phyloP scores from a whole-genome alignment of 1,140 invertebrate genomes.

The Meteorus sp. region DNA sequence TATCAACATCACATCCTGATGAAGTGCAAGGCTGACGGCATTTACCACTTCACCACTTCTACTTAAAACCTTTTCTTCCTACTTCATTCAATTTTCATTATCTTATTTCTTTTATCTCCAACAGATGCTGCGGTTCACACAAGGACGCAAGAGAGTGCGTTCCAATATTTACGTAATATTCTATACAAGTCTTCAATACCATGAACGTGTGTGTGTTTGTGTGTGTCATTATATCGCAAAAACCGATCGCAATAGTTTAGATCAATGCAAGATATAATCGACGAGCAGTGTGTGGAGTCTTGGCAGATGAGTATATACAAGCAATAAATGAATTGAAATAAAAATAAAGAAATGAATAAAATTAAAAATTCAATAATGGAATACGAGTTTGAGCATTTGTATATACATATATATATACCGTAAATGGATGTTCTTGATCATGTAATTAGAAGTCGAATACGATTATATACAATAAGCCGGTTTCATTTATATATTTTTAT shows the following conservation, averaged over 20 bases:
- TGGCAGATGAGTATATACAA: neutral
- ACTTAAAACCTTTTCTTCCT: too few relatives aligned
- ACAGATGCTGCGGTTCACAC: too few relatives aligned
- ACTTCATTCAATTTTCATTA: too few relatives aligned
- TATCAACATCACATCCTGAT: too few relatives aligned
- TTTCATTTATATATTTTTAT: slow-evolving; percentile 19
- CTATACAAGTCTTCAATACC: too few relatives aligned
- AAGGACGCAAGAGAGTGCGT: slow-evolving; percentile 1
- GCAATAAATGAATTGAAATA: neutral
- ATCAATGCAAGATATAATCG: neutral
- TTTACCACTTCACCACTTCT: too few relatives aligned
- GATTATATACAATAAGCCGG: neutral
- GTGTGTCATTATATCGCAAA: neutral
- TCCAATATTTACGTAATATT: slow-evolving; percentile 4
- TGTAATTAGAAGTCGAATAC: slow-evolving; percentile 25
- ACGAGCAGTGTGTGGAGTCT: neutral
- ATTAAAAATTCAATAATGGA: too few relatives aligned
- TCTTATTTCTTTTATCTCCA: neutral
- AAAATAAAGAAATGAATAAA: slow-evolving; percentile 13
- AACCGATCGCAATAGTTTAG: neutral
- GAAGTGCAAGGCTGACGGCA: too few relatives aligned
- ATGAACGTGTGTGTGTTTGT: too few relatives aligned
- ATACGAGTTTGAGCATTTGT: too few relatives aligned
- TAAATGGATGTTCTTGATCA: slow-evolving; percentile 26
- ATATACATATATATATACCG: slow-evolving; percentile 26